Base-by-base conservation (phyloP, 2,797 vertebrate genomes). In the Syngnathus acus region DNA sequence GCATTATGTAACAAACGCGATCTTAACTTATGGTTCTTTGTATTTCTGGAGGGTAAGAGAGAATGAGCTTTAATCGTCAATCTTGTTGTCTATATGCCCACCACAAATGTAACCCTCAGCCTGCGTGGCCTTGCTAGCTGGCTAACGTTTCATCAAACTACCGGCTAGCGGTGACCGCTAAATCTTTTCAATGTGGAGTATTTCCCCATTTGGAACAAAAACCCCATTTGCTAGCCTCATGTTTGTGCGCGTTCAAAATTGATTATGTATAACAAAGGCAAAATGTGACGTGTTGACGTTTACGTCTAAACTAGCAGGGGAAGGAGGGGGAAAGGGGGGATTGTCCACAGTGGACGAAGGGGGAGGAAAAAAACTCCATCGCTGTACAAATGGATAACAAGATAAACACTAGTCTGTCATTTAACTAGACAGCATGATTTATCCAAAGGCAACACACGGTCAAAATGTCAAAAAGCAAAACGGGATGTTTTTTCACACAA, bases 81-180 rank as follows among this genome's bases (percentile, higher is more conserved):
- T 50, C 14, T 64, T 51, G 45, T n/a, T 37, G 16, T 14, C 23
- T 32, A 37, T 26, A 62, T 23, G 9, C 16, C 14, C 48, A 64
- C 40, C 6, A 37, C 26, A 5, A 13, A 68, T 47, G 40, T 42
- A 43, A 43, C 42, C 43, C 32, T 60, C 55, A 68, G 81, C 54
- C 71, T 82, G 73, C 69, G 77, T 84, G 80, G 86, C 84, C 86
- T 76, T 81, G 79, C 75, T 81, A 81, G 65, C 76, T 43, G 45
- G 81, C 82, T 87, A 84, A 78, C 71, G 71, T 77, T 21, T 6
- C 64, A 39, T 62, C 60, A 62, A 62, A n/a, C 40, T 26, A 23
- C 71, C 69, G 67, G 81, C 80, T 83, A 84, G 78, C 75, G n/a
- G 68, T 42, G 14, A 40, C 43, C 58, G 61, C 50, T 70, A 55